A percentile compares a stretch with the other conserved stretches of the same genome.
phyloP scores from a whole-genome alignment of 2,797 vertebrate species.

The Trematomus bernacchii region DNA sequence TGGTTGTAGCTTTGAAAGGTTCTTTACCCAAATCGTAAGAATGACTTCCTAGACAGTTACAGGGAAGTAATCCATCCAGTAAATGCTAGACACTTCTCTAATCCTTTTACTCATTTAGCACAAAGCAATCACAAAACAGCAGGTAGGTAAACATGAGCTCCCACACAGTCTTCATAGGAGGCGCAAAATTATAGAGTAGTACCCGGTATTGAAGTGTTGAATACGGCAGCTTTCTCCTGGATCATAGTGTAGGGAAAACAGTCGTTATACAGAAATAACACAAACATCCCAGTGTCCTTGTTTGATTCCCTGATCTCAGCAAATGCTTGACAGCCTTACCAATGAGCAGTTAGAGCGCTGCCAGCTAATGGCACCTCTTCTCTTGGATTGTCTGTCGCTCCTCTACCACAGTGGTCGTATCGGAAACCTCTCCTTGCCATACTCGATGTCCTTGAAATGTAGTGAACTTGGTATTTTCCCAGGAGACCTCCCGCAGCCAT shows the following conservation, averaged over 20 bases:
- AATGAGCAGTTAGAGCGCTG: conserved; percentile 35
- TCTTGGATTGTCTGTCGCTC: conserved; percentile 29
- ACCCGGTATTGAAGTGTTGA: neutral
- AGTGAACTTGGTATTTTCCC: conserved; percentile 45
- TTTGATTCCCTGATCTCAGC: conserved; percentile 27
- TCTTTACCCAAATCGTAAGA: neutral
- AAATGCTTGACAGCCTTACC: conserved; percentile 29
- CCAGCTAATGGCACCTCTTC: conserved; percentile 24
- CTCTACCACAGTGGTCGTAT: conserved; percentile 38
- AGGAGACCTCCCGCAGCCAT: conserved; percentile 43
- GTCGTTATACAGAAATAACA: conserved; percentile 23
- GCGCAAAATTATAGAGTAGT: neutral
- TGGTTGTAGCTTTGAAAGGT: neutral
- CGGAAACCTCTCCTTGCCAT: conserved; percentile 34
- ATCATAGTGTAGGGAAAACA: conserved; percentile 13
- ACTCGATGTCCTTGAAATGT: conserved; percentile 55
- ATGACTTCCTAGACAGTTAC: neutral
- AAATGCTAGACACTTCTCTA: neutral
- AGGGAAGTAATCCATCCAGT: neutral
- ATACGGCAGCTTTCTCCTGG: neutral
- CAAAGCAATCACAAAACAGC: neutral
- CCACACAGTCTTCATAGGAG: neutral
- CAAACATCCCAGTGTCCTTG: conserved; percentile 25
- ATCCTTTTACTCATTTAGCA: conserved; percentile 7
- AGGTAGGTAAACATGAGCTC: conserved; percentile 1